phyloP scores from a whole-genome alignment of 2,113 vertebrate genomes.

The Ia io region DNA sequence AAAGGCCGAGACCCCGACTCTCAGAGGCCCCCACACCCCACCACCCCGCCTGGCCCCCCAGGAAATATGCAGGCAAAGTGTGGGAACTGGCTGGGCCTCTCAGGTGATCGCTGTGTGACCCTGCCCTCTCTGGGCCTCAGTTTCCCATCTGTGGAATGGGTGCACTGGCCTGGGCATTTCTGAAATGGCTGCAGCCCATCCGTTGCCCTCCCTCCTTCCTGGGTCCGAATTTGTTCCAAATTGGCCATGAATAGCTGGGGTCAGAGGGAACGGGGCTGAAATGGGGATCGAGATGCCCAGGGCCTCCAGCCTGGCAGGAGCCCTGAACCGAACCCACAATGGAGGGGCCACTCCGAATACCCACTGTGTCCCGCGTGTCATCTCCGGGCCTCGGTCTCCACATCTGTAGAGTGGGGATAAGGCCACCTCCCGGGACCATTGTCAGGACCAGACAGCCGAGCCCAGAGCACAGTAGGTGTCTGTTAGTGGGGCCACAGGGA shows the following conservation, averaged over 20 bases:
- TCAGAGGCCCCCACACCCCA: background rate
- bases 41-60: fast-evolving
- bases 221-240: background rate
- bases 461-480: fast-evolving
- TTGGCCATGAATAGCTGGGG: background rate
- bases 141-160: background rate
- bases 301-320: background rate
- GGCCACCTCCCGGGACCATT: background rate
- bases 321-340: fast-evolving
- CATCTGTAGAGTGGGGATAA: background rate
- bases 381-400: background rate
- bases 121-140: background rate
- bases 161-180: background rate
- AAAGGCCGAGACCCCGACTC: background rate
- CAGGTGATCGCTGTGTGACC: background rate
- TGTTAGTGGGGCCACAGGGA: fast-evolving
- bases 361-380: fast-evolving
- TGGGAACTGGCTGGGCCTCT: fast-evolving
- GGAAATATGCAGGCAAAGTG: background rate
- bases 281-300: too few relatives aligned
- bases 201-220: background rate
- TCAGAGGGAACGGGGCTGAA: background rate
- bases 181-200: background rate
- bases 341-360: background rate
- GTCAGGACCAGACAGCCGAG: background rate